Conservation (phyloP, 2,888 invertebrate species). For the Agrochola lychnidis region DNA sequence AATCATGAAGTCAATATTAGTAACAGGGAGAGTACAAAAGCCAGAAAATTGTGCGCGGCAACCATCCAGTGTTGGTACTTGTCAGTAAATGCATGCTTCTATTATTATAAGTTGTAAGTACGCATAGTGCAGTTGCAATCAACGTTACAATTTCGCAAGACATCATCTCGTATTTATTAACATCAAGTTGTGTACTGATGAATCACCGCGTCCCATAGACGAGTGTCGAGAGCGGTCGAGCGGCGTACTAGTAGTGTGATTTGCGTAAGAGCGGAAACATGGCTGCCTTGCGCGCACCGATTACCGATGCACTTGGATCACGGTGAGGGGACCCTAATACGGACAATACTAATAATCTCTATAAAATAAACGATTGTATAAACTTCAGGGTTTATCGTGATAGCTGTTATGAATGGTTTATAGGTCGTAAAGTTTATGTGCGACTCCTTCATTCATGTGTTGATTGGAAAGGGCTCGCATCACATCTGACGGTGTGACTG, state of each 20-base stretch:
- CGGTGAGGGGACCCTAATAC: slow-evolving; percentile 43
- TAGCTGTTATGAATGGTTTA: slow-evolving; percentile 66
- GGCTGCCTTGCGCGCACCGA: slow-evolving; percentile 71
- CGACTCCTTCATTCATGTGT: slow-evolving; percentile 50
- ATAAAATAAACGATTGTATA: slow-evolving; percentile 47
- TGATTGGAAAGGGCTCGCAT: slow-evolving; percentile 59
- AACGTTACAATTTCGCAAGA: slow-evolving; percentile 69
- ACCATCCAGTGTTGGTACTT: slow-evolving; percentile 7
- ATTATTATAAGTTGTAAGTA: slow-evolving; percentile 33
- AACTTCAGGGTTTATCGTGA: slow-evolving; percentile 60
- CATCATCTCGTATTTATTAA: slow-evolving; percentile 69
- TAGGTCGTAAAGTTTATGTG: slow-evolving; percentile 66
- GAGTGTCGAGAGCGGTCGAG: slow-evolving; percentile 66
- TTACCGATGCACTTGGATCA: slow-evolving; percentile 70
- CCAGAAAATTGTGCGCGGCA: not conserved
- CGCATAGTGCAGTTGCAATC: slow-evolving; percentile 65
- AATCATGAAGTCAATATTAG: not conserved
- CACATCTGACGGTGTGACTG: slow-evolving; percentile 46
- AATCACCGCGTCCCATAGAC: slow-evolving; percentile 70
- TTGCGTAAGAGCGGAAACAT: slow-evolving; percentile 77
- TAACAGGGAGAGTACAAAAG: not conserved
- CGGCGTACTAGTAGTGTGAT: slow-evolving; percentile 64
- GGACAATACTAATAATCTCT: slow-evolving; percentile 49
- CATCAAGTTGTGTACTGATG: slow-evolving; percentile 64
- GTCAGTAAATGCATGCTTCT: slow-evolving; percentile 26